Evolutionary conservation across 2,888 invertebrate genomes (phyloP).

Genomic region (Leptopilina syphax): DNA sequence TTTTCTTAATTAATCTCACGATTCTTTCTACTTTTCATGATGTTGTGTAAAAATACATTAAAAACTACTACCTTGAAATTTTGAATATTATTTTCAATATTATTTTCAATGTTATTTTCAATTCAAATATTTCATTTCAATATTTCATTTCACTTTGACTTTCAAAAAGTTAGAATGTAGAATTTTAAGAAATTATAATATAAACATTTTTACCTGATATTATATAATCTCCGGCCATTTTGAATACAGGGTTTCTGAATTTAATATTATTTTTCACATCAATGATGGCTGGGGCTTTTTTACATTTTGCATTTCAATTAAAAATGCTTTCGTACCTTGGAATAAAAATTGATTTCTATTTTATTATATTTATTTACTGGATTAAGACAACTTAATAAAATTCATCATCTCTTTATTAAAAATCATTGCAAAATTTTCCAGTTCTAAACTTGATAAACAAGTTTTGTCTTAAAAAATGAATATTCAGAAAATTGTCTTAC

Average conservation of each 20-base stretch:
- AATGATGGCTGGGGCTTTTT: background rate
- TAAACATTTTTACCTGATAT: slow-evolving; percentile 49
- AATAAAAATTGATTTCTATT: background rate
- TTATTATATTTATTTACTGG: background rate
- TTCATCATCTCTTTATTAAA: no score
- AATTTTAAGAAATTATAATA: background rate
- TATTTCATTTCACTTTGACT: no score
- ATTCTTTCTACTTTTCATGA: no score
- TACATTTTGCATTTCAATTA: background rate
- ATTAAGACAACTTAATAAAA: background rate
- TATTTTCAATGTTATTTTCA: background rate
- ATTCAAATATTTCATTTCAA: background rate
- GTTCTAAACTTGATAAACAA: no score
- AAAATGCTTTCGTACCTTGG: background rate
- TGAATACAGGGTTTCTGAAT: slow-evolving; percentile 4
- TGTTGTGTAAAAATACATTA: no score
- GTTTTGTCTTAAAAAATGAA: no score
- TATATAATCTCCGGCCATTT: slow-evolving; percentile 53
- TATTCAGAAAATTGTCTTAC: no score
- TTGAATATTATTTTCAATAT: background rate
- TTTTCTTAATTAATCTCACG: no score
- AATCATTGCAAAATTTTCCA: no score
- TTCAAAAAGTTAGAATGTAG: no score
- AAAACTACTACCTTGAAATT: no score
- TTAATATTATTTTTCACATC: background rate